These are phyloP conservation scores for Andrena chrysosceles DNA, from an alignment of 2,888 invertebrate genomes.

Conservation along the genomic window DNA sequence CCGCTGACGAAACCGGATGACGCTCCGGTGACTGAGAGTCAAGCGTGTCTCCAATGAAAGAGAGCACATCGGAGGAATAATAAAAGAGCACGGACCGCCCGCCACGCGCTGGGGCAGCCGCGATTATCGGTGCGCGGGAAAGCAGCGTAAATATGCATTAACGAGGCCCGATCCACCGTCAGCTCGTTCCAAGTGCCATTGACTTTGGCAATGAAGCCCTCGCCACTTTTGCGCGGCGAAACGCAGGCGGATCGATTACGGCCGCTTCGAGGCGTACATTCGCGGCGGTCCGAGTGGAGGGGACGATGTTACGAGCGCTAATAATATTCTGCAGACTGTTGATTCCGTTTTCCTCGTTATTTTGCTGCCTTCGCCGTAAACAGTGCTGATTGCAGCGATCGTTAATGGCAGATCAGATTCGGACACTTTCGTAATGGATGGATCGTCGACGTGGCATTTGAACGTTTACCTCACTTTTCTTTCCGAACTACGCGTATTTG, in stretches of 20 bases:
- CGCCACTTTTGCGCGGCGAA: constrained; percentile 3
- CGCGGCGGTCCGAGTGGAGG: no score
- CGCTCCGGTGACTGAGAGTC: constrained; percentile 62
- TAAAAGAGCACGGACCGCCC: constrained; percentile 32
- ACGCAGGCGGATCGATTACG: not conserved
- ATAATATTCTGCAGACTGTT: no score
- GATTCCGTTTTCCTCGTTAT: no score
- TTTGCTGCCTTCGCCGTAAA: constrained; percentile 20
- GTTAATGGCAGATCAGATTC: no score
- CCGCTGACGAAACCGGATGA: constrained; percentile 74
- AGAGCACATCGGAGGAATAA: constrained; percentile 55
- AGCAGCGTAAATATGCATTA: constrained; percentile 24
- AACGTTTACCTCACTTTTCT: not conserved
- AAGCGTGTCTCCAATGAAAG: constrained; percentile 64
- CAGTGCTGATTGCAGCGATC: no score
- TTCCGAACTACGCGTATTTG: not conserved
- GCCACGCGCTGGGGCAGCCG: constrained; percentile 13
- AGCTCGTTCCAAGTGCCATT: constrained; percentile 41
- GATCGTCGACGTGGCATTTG: no score
- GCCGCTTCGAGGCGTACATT: not conserved
- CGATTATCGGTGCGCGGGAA: constrained; percentile 51
- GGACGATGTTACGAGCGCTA: no score
- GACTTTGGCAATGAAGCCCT: constrained; percentile 46
- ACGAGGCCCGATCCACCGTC: constrained; percentile 12
- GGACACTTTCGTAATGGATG: no score